phyloP scores from a whole-genome alignment of 2,797 vertebrate genomes.

The Tragelaphus eurycerus region DNA sequence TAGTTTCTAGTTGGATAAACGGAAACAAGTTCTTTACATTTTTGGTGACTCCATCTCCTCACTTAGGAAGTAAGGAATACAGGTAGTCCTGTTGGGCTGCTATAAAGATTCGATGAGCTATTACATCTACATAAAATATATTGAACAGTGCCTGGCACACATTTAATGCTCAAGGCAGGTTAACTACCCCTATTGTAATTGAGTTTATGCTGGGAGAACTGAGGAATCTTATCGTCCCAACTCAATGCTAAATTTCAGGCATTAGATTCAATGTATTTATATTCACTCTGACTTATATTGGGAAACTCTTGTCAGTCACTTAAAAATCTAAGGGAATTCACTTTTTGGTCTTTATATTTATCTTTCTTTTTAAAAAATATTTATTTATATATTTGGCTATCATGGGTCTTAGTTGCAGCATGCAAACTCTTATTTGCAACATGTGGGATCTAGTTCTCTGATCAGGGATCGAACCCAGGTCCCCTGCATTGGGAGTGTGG shows the following conservation, averaged over 20 bases:
- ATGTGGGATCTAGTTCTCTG: background rate
- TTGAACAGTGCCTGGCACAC: background rate
- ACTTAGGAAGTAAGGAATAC: background rate
- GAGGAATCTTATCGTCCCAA: background rate
- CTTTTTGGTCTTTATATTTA: background rate
- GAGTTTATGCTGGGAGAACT: background rate
- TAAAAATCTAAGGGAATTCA: background rate
- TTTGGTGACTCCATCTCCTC: background rate
- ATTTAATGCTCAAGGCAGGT: background rate
- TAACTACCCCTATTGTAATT: background rate
- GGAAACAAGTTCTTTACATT: background rate
- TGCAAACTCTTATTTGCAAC: background rate
- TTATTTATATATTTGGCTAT: background rate
- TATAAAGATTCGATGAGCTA: background rate
- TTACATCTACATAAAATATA: background rate
- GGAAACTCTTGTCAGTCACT: background rate
- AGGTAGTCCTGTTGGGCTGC: background rate
- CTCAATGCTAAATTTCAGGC: background rate
- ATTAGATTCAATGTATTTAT: background rate
- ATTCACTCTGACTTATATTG: conserved; percentile 40
- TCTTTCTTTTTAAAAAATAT: background rate
- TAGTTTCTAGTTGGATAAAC: background rate
- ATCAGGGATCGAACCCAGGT: background rate
- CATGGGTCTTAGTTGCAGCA: background rate
- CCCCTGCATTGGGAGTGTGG: background rate